Base-by-base conservation (phyloP, 1,140 invertebrate species). In the Drosophila tropicalis region DNA sequence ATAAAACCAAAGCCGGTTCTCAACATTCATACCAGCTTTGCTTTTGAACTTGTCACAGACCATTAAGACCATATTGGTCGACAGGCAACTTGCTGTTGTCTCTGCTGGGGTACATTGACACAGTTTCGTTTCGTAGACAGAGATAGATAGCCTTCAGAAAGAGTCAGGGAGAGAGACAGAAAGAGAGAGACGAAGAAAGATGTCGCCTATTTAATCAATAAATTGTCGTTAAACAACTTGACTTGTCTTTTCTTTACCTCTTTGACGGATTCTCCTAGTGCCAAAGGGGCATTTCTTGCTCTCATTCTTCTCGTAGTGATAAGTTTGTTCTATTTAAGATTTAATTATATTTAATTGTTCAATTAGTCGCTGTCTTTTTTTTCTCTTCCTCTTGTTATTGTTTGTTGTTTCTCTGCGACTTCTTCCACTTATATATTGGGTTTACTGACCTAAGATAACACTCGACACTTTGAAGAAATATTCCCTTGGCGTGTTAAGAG, bases 11-110 rank as follows among this genome's bases (percentile, higher is more conserved):
- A 83, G 81, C 83, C 79, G 84, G 83, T 87, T 87, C 84, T 87
- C 39, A 29, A 60, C 62, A 67, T 41, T 72, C 39, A 76, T 22
- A 40, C 44, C 44, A 40, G 34, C 56, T 40, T 56, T 70, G 41
- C 67, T 82, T 82, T 78, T 84, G 85, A 84, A 89, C 85, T 89
- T 89, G 84, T 89, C 84, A 89, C 80, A 89, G 70, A 74, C 73
- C 83, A 83, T 87, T 69, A 81, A 79, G 82, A 82, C 84, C 77
- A 89, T 84, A 90, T 81, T 81, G 84, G 85, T 67, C 67, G 63
- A 51, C 44, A 51, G 44, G 67, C 77, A 90, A 84, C 84, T 81
- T 71, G 84, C 89, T 89, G 72, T 74, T 74, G 79, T 89, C 78
- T 89, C 12, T 67, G 74, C 68, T 62, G 40, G 75, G 67, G 73